These are phyloP conservation scores for Egretta garzetta DNA, from an alignment of 2,113 vertebrate species.

Conservation along the genomic window DNA sequence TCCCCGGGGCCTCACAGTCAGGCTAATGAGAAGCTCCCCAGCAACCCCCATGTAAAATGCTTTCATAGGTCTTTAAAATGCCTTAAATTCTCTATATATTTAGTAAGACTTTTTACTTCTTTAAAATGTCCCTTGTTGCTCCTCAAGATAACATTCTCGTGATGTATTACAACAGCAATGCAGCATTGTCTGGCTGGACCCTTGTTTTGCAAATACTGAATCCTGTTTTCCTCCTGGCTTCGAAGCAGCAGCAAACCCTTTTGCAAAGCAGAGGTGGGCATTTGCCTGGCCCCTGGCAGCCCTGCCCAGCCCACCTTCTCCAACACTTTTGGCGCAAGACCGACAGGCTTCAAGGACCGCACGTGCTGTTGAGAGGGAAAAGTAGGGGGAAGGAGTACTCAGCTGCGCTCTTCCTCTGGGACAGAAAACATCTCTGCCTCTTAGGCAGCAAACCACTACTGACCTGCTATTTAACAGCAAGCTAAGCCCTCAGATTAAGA, in stretches of 20 bases:
- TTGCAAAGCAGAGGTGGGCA: background rate
- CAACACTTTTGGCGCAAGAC: background rate
- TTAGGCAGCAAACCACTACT: background rate
- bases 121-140: conserved; percentile 69
- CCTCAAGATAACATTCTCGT: conserved; percentile 33
- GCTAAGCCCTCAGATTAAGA: background rate
- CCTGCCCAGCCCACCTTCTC: background rate
- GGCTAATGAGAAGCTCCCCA: conserved; percentile 76
- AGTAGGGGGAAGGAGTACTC: background rate
- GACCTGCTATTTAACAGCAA: background rate
- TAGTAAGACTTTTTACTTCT: conserved; percentile 71
- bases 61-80: conserved; percentile 78
- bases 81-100: conserved; percentile 77
- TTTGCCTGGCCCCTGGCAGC: background rate
- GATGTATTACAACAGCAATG: conserved; percentile 48
- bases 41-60: conserved; percentile 67
- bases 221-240: background rate
- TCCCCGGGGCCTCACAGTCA: conserved; percentile 57
- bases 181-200: background rate
- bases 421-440: background rate
- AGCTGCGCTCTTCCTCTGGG: background rate
- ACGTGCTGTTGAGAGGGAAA: background rate
- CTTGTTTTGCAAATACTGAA: background rate
- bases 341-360: background rate
- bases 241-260: background rate